A percentile compares a stretch with the other conserved stretches of the same genome.
Conservation (phyloP, 2,113 vertebrate species). For the Dipodomys ordii region DNA sequence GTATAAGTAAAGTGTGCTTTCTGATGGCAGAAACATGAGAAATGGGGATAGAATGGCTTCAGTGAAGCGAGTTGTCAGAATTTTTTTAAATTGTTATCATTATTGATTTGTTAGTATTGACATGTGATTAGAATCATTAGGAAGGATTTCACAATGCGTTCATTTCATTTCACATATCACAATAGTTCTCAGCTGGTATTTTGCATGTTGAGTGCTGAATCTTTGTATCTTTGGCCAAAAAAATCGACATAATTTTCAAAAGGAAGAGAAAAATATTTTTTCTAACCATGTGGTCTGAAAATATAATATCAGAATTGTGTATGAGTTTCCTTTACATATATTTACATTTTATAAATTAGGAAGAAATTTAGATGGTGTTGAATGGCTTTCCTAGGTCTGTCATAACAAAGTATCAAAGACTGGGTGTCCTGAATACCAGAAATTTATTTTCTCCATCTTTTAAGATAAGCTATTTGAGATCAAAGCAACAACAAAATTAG, state of each 20-base stretch:
- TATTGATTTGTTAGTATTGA: neutral
- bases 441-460: neutral
- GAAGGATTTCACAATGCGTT: neutral
- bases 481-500: neutral
- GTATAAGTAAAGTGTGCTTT: neutral
- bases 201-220: neutral
- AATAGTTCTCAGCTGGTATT: neutral
- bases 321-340: neutral
- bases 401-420: neutral
- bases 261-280: neutral
- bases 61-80: neutral
- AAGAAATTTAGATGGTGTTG: neutral
- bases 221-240: neutral
- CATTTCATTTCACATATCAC: neutral
- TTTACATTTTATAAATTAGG: neutral
- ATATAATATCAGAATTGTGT: neutral
- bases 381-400: neutral
- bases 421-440: neutral
- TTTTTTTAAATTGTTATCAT: neutral
- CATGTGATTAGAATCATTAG: no score
- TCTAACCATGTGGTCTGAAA: neutral
- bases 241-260: neutral
- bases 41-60: neutral
- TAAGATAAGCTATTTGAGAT: neutral
- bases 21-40: neutral